These are phyloP conservation scores for Ascaphus truei DNA, from an alignment of 2,113 vertebrate species.

Conservation along the genomic window DNA sequence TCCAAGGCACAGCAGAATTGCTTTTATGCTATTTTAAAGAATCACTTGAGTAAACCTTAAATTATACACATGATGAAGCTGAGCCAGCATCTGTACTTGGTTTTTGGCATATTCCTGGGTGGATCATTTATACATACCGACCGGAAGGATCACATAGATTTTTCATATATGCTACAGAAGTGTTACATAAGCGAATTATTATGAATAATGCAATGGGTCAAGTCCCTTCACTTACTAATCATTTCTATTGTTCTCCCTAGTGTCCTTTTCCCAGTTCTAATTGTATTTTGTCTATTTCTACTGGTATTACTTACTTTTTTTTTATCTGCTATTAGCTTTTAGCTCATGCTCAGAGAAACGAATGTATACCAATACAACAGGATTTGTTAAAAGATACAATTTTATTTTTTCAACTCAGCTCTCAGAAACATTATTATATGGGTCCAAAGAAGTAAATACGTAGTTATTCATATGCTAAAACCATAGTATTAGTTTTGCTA, in stretches of 20 bases:
- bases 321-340: background rate
- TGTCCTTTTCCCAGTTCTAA: conserved; percentile 45
- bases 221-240: conserved; percentile 71
- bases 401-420: background rate
- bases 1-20: conserved; percentile 63
- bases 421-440: too few species aligned
- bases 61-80: conserved; percentile 62
- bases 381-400: too few species aligned
- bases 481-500: too few species aligned
- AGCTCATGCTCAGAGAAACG: background rate
- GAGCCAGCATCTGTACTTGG: conserved; percentile 58
- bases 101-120: conserved; percentile 44
- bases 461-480: too few species aligned
- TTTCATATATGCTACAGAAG: conserved; percentile 55
- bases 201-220: conserved; percentile 75
- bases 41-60: conserved; percentile 68
- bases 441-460: too few species aligned
- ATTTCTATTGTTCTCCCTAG: conserved; percentile 61
- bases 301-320: background rate
- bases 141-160: conserved; percentile 39
- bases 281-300: conserved; percentile 12
- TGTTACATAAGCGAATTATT: conserved; percentile 74
- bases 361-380: too few species aligned
- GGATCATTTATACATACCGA: conserved; percentile 48
- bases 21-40: conserved; percentile 70